These are phyloP conservation scores for Erpobdella octoculata DNA, from an alignment of 2,888 invertebrate genomes.

Conservation along the genomic window DNA sequence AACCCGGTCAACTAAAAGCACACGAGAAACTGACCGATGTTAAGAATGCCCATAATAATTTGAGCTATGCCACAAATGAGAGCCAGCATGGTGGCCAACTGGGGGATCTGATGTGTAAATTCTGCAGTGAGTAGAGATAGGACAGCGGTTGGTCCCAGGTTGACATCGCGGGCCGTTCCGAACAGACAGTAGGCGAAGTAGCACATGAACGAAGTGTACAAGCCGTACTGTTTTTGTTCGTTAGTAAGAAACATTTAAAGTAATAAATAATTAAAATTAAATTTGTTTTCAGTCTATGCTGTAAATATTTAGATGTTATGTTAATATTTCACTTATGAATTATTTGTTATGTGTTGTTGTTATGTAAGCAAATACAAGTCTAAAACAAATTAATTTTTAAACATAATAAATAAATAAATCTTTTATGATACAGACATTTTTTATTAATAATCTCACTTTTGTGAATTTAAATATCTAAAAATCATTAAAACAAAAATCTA, in stretches of 20 bases:
- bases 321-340: too few species aligned
- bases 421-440: not conserved
- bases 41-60: constrained; percentile 47
- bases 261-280: too few species aligned
- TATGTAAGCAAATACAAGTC: too few species aligned
- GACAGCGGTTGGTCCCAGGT: constrained; percentile 86
- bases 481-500: not conserved
- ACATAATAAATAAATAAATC: not conserved
- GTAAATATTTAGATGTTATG: too few species aligned
- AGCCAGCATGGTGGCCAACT: constrained; percentile 48
- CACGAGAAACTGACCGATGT: constrained; percentile 47
- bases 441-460: not conserved
- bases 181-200: constrained; percentile 81
- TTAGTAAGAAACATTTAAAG: too few species aligned
- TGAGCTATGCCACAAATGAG: constrained; percentile 48
- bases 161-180: constrained; percentile 84
- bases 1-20: too few species aligned
- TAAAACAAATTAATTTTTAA: not conserved
- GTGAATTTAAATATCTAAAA: not conserved
- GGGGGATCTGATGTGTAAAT: constrained; percentile 42
- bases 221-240: constrained; percentile 71
- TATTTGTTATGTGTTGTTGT: too few species aligned
- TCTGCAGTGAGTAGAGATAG: constrained; percentile 71
- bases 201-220: constrained; percentile 86
- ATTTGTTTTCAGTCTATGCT: too few species aligned